Evolutionary conservation across 2,113 vertebrate species (phyloP), one percentile per base, ranked within the genome.

Genomic region (Setophaga kirtlandii): DNA sequence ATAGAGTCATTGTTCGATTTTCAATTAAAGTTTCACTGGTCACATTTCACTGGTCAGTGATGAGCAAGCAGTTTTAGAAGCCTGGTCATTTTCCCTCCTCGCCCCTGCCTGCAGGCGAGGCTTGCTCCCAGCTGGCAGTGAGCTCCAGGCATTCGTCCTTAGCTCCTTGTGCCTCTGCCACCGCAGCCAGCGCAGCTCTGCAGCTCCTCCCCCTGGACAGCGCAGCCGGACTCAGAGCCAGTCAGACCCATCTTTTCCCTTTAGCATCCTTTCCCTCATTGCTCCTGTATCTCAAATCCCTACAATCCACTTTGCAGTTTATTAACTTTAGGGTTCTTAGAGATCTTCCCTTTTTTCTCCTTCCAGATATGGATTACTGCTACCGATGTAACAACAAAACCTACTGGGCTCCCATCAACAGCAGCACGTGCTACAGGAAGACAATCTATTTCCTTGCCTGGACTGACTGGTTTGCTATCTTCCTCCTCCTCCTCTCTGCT

Each of bases 361-460:
- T 97, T 96, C 58, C 95, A 99, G 99, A 99, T 93, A 98, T 98
- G 98, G 98, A 98, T 89, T 96, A 98, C 80, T 99, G 99, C 93
- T 95, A 98, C 88, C 95, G 67, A 52, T 99, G 99, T 42, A 97
- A 98, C 90, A 96, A 96, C 18, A 67, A 93, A 87, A 98, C 70
- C 41, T 98, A 98, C 87, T 99, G 99, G 98, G 98, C 99, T 68
- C 97, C 98, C 0, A 7, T 70, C n/a, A 98, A 98, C 68, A 99
- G 98, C 59, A 94, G 97, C 10, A 49, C 2, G 0, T 99, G 99
- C 95, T 97, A 95, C 53, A 94, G 94, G 39, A 99, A 99, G 95
- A 62, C 89, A 37, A 53, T 98, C 23, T 92, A 98, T 53, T 98
- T 96, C 95, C 98, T 99, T 22, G 74, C 84, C 86, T 99, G 98